A percentile compares a stretch with the other conserved stretches of the same genome.
Evolutionary conservation across 2,113 vertebrate species (phyloP).

Genomic region (Trematocara nigrifrons): DNA sequence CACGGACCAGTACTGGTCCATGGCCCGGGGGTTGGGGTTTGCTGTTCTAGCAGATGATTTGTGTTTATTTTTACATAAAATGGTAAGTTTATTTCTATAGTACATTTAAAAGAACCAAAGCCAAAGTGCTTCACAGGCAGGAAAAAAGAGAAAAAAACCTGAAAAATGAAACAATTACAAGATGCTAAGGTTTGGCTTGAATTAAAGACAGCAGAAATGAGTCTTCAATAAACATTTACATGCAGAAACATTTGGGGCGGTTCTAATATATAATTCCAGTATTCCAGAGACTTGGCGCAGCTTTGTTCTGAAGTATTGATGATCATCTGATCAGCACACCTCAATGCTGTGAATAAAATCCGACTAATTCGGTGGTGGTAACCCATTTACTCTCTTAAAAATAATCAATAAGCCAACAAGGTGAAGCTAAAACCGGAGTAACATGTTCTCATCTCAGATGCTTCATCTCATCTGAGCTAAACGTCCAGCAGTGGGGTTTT

Average conservation of each 20-base stretch:
- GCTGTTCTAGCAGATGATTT: background rate
- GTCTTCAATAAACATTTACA: background rate
- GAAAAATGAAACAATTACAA: background rate
- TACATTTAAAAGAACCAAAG: background rate
- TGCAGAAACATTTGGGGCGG: background rate
- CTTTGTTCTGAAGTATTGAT: background rate
- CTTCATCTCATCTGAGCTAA: background rate
- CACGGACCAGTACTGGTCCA: background rate
- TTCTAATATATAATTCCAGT: background rate
- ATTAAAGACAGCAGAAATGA: background rate
- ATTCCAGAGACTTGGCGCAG: background rate
- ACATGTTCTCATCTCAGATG: background rate
- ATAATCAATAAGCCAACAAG: background rate
- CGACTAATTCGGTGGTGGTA: background rate
- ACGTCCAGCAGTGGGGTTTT: background rate
- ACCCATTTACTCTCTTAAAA: background rate
- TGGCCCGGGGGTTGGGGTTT: background rate
- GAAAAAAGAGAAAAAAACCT: accelerated
- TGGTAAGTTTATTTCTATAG: background rate
- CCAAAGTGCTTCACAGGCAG: background rate
- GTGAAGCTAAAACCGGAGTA: background rate
- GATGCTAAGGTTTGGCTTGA: background rate
- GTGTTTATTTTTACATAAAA: background rate
- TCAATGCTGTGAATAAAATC: no score
- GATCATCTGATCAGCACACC: no score